Base-by-base conservation (phyloP, 1,140 invertebrate genomes). In the Bacillus rossius region DNA sequence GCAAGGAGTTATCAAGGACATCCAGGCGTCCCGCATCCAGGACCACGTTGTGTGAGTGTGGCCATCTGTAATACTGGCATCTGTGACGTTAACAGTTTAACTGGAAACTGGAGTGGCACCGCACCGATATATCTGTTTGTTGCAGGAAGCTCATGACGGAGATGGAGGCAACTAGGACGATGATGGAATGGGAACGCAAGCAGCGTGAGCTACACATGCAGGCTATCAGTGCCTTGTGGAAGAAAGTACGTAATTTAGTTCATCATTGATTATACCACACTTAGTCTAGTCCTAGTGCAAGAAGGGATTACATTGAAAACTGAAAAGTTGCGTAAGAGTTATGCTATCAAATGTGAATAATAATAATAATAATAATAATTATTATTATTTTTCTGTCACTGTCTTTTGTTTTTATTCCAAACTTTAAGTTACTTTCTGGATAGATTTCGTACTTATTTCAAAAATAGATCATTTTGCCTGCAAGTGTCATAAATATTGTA, bases 191-290 rank as follows among this genome's bases (percentile, higher is more conserved):
- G 65, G 91, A 94, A 71, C 81, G 91, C 47, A 90, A 91, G 66
- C 83, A 94, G 41, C 88, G 93, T 65, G 81, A 90, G 62, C 71
- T 94, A 41, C 91, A 94, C 74, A 89, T 93, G 82, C 91, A 94
- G 73, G 91, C 91, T 3, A 93, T 94, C 59, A 90, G 89, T 69
- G 88, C 88, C 7, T 73, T 95, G 3, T 94, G 91, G 90, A 91
- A 91, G 71, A 92, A 94, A 75, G 89, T 94, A 14, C 86, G 86
- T n/a, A n/a, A n/a, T n/a, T n/a, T n/a, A n/a, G n/a, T n/a, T n/a
- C n/a, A n/a, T n/a, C n/a, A n/a, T n/a, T n/a, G n/a, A n/a, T n/a
- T n/a, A n/a, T n/a, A n/a, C n/a, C n/a, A n/a, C n/a, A n/a, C n/a
- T n/a, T n/a, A n/a, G n/a, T n/a, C n/a, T n/a, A n/a, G n/a, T n/a